These are phyloP conservation scores for Cotesia congregata DNA, from an alignment of 2,888 invertebrate species.

Conservation along the genomic window DNA sequence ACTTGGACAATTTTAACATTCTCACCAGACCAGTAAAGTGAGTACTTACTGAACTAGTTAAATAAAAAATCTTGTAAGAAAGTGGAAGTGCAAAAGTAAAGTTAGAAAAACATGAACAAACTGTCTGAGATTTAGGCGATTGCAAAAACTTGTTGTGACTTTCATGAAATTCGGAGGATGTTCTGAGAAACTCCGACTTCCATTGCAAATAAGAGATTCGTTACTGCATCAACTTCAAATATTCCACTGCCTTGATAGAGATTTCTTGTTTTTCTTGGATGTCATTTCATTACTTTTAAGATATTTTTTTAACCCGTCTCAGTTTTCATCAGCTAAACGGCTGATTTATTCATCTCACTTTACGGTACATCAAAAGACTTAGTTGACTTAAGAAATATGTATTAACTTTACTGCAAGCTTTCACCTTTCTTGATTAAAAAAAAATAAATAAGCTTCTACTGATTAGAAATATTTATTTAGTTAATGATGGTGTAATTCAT, in stretches of 20 bases:
- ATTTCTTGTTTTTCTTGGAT: conserved; percentile 18
- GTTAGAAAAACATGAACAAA: conserved; percentile 30
- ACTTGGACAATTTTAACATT: conserved; percentile 44
- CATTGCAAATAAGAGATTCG: conserved; percentile 34
- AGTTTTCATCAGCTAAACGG: background rate
- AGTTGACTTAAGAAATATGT: background rate
- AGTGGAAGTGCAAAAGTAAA: conserved; percentile 37
- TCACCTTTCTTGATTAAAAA: background rate
- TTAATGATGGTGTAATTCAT: too few relatives aligned
- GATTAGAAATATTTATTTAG: too few relatives aligned
- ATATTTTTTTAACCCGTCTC: conserved; percentile 13
- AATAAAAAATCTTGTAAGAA: conserved; percentile 18
- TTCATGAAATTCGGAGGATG: conserved; percentile 53
- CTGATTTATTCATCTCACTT: background rate
- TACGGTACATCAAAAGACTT: background rate
- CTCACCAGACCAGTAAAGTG: conserved; percentile 51
- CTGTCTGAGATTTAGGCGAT: conserved; percentile 30
- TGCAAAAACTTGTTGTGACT: conserved; percentile 62
- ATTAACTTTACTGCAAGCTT: background rate
- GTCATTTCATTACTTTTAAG: background rate
- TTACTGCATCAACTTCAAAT: conserved; percentile 28
- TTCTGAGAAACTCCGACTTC: conserved; percentile 35
- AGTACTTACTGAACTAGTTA: conserved; percentile 53
- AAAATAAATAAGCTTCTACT: background rate
- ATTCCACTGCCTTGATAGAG: conserved; percentile 17